Evolutionary conservation across 2,888 invertebrate genomes (phyloP), one percentile per base, ranked within the genome.

Genomic region (Pelosia muscerda): DNA sequence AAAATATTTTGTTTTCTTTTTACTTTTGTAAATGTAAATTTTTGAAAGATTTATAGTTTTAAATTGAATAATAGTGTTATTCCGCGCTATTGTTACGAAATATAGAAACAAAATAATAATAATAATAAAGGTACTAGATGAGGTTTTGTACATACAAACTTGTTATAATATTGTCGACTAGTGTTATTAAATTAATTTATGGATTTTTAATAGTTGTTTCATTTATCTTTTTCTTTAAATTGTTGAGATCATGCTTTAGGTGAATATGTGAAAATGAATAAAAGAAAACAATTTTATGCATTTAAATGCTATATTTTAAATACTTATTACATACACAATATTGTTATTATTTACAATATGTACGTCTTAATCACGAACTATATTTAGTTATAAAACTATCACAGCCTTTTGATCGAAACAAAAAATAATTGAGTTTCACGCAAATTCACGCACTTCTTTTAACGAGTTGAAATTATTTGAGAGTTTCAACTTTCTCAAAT

Each of bases 181-280:
- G 94, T 90, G 89, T 92, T 93, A 94, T 92, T 94, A 92, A 94
- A 94, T 90, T 93, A 94, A 94, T 92, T 93, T 94, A 94, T 93
- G 92, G 90, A 93, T 92, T 94, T 94, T 93, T 92, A 81, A 77
- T 11, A 49, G 34, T 26, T 31, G 77, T 77, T 85, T 81, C 82
- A 79, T 82, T 85, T 74, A 76, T 77, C 67, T 57, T 4, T 1
- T 11, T 15, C n/a, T 31, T 19, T 38, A 6, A 42, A 11, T 42
- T 42, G 6, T 42, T 19, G 6, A 42, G 19, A 4, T 42, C 19
- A 2, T 19, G 10, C 19, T 42, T 0, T n/a, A 0, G 2, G 49
- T n/a, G n/a, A n/a, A n/a, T n/a, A 9, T 19, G n/a, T 9, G n/a
- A 49, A n/a, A 49, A 49, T 49, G 9, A n/a, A 49, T 19, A 19